Percentiles rank a stretch among this genome's conserved stretches.
Evolutionary conservation across 2,888 invertebrate genomes (phyloP).

Genomic region (Tethea ocularis): DNA sequence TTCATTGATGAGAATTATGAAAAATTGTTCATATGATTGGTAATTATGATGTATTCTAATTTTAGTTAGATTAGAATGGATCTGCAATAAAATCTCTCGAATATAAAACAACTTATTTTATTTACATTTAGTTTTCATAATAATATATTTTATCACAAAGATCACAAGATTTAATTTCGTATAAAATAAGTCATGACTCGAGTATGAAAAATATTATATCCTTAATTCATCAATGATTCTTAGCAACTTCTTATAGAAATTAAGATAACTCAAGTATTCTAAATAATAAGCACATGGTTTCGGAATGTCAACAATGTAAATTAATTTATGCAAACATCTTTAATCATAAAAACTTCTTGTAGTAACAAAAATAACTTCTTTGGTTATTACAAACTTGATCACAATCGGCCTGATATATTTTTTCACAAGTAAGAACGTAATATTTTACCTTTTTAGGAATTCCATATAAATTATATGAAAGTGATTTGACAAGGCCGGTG

Average conservation of each 20-base stretch:
- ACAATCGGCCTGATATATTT: not conserved
- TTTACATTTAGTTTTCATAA: constrained; percentile 14
- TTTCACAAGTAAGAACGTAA: not conserved
- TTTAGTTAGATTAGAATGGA: not conserved
- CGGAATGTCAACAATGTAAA: not conserved
- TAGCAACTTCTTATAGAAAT: not conserved
- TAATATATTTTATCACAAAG: constrained; percentile 13
- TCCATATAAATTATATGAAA: not conserved
- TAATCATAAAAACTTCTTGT: not conserved
- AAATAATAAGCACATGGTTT: not conserved
- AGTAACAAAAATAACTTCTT: not conserved
- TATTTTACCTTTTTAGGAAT: too few relatives aligned
- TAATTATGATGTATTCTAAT: too few relatives aligned
- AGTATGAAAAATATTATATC: not conserved
- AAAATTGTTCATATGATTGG: too few relatives aligned
- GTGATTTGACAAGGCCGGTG: not conserved
- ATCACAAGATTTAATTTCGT: constrained; percentile 5
- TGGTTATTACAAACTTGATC: not conserved
- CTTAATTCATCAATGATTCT: not conserved
- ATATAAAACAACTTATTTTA: constrained; percentile 10
- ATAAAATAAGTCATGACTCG: constrained; percentile 14
- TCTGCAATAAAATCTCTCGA: not conserved
- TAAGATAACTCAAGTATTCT: not conserved
- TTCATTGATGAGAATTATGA: too few relatives aligned
- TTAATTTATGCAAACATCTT: not conserved